phyloP scores from a whole-genome alignment of 2,888 invertebrate genomes.

The Scaeva pyrastri region DNA sequence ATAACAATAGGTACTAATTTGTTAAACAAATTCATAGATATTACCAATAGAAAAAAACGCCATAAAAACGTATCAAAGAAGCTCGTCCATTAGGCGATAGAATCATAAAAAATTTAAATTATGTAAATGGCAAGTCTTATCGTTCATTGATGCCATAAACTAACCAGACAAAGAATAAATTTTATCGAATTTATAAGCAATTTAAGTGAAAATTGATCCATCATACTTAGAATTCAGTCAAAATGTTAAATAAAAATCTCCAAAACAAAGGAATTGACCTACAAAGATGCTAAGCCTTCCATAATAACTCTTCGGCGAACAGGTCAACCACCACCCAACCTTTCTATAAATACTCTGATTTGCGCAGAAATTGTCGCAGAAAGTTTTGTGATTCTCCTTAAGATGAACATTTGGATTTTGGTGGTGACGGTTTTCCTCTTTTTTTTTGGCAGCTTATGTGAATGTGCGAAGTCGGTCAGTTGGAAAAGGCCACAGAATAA shows the following conservation, averaged over 20 bases:
- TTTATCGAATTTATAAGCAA: conserved; percentile 9
- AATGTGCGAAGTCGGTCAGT: background rate
- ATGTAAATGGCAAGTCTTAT: conserved; percentile 41
- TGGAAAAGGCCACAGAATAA: background rate
- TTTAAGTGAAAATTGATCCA: conserved; percentile 17
- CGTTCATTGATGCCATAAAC: conserved; percentile 57
- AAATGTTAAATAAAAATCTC: background rate
- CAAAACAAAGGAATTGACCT: conserved; percentile 9
- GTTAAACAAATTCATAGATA: background rate
- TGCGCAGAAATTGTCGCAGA: conserved; percentile 10
- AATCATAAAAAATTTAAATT: conserved; percentile 48
- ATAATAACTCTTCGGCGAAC: background rate
- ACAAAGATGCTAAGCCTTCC: conserved; percentile 9
- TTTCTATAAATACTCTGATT: conserved; percentile 5
- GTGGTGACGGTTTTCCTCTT: background rate
- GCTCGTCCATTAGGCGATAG: conserved; percentile 11
- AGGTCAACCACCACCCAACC: background rate
- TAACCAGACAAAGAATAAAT: conserved; percentile 29
- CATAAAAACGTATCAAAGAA: conserved; percentile 9
- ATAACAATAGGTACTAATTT: conserved; percentile 2
- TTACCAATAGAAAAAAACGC: background rate
- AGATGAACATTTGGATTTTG: conserved; percentile 16
- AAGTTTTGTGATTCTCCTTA: conserved; percentile 43
- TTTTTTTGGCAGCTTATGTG: background rate
- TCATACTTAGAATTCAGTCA: background rate